Base-by-base conservation (phyloP, 2,888 invertebrate genomes). In the Amphipoea oculea region DNA sequence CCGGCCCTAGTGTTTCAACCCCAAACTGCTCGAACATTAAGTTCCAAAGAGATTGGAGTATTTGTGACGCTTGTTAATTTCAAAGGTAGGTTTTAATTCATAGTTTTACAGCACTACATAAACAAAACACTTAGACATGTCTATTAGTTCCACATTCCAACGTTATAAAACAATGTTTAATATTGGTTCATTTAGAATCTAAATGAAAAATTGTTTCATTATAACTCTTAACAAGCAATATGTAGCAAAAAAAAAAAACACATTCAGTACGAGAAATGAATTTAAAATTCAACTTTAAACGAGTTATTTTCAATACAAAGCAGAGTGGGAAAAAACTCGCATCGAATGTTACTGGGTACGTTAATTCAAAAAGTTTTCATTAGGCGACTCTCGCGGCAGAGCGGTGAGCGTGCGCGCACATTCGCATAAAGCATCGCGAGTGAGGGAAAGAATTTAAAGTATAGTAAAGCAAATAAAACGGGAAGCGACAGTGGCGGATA, bases 341-440 rank as follows among this genome's bases (percentile, higher is more conserved):
- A 90, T 91, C 91, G 92, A 92, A 92, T 91, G 94, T 93, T 93
- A 94, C 94, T 92, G 94, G 93, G 93, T 94, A 95, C 94, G 95
- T 95, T 96, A 95, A 96, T 96, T 96, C 94, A 96, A 95, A 96
- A 96, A 96, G 96, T 96, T 96, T 96, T 95, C 95, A 96, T 96
- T 96, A 94, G 89, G 86, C 87, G 94, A 92, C 91, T 95, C 93
- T 95, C 93, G 92, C 93, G 93, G 92, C 92, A 92, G 92, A 92
- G 91, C 93, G 92, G 90, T 87, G 91, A 91, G 92, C 90, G 92
- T 92, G 91, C 91, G 92, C 89, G 91, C 91, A 93, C 92, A 94
- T 93, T 94, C 92, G 92, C 92, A 95, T 94, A 94, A 94, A 95
- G 94, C 94, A 93, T 91, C 85, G 88, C 91, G 92, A 93, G 91